Conservation (phyloP, 2,888 invertebrate genomes). For the Cheiracanthium punctorium region DNA sequence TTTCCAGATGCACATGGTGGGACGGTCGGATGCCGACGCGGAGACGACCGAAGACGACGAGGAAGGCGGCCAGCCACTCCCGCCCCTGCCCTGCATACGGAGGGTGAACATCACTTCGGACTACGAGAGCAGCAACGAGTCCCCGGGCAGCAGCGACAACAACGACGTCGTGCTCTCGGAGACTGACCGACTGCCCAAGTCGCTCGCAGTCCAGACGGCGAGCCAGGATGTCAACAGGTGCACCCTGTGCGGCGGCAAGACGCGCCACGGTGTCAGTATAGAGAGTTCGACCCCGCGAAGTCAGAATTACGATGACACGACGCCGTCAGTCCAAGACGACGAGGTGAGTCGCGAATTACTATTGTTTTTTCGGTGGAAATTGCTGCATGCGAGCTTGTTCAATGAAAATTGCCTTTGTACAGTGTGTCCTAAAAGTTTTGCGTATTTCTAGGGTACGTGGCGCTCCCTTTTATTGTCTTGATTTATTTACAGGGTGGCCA, state of each 20-base stretch:
- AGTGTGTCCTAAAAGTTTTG: no score
- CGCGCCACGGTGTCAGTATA: slow-evolving; percentile 43
- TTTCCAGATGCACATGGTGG: slow-evolving; percentile 38
- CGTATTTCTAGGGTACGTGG: no score
- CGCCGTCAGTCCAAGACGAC: slow-evolving; percentile 37
- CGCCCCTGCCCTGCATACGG: slow-evolving; percentile 70
- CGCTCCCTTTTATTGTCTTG: no score
- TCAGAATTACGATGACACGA: slow-evolving; percentile 34
- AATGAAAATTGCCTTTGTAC: no score
- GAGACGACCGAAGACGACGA: slow-evolving; percentile 70
- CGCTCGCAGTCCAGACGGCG: slow-evolving; percentile 47
- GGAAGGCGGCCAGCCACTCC: slow-evolving; percentile 50
- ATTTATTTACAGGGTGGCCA: no score
- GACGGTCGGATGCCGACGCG: slow-evolving; percentile 45
- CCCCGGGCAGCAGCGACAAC: slow-evolving; percentile 75
- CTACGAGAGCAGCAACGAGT: slow-evolving; percentile 77
- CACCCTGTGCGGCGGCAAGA: slow-evolving; percentile 55
- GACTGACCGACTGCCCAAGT: slow-evolving; percentile 37
- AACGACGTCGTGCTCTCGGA: slow-evolving; percentile 46
- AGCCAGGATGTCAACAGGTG: slow-evolving; percentile 42
- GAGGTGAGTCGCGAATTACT: no score
- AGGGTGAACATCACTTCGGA: slow-evolving; percentile 73
- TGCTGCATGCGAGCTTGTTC: no score
- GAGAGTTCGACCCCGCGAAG: slow-evolving; percentile 31
- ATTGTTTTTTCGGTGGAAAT: no score